phyloP scores from a whole-genome alignment of 35 echinoderm and acorn worm genomes.

The Ptychodera flava region DNA sequence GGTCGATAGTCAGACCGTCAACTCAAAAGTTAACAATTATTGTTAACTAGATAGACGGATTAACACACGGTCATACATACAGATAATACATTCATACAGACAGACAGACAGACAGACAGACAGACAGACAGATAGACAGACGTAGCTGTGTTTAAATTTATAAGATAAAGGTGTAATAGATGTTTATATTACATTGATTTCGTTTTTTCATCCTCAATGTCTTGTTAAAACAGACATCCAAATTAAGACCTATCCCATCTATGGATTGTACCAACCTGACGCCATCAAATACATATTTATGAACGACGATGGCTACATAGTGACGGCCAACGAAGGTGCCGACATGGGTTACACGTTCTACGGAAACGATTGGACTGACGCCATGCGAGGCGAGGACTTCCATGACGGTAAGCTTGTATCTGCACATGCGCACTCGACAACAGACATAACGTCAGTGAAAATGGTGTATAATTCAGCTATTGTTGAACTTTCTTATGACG shows the following conservation, averaged over 20 bases:
- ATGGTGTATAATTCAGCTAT: too few species aligned
- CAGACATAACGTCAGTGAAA: too few species aligned
- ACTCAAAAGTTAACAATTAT: too few species aligned
- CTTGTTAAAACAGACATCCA: conserved; percentile 35
- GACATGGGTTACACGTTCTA: conserved; percentile 12
- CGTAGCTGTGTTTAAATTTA: too few species aligned
- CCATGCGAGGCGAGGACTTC: conserved; percentile 1
- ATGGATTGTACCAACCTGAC: conserved; percentile 83
- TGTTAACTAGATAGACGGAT: background rate
- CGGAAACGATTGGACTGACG: conserved; percentile 11
- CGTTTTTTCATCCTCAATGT: background rate
- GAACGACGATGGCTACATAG: conserved; percentile 49
- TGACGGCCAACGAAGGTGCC: conserved; percentile 88
- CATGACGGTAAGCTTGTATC: background rate
- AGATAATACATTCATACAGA: too few species aligned
- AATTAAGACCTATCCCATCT: conserved; percentile 50
- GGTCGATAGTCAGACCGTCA: too few species aligned
- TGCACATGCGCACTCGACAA: too few species aligned
- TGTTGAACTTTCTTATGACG: too few species aligned
- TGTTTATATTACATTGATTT: background rate
- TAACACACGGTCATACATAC: background rate
- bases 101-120: too few species aligned
- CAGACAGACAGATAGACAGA: too few species aligned
- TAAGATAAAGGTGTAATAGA: too few species aligned
- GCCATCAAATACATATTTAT: conserved; percentile 64